These are phyloP conservation scores for Pseudeuparius sepicola DNA, from an alignment of 2,888 invertebrate species.

Conservation along the genomic window DNA sequence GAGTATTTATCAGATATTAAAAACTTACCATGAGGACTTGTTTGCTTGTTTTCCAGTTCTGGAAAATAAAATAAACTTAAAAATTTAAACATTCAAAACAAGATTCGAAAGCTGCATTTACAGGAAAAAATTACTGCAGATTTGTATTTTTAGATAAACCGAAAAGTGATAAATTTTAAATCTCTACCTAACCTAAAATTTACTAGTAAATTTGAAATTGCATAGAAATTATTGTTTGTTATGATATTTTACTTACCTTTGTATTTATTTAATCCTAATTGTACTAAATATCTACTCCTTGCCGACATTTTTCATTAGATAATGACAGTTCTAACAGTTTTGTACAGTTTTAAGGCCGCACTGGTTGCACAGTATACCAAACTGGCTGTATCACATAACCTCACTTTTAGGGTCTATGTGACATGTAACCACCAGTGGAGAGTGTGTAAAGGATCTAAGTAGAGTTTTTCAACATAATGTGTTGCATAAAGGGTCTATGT, in stretches of 20 bases:
- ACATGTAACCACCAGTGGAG: constrained; percentile 1
- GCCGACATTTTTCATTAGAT: constrained; percentile 1
- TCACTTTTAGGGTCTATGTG: constrained; percentile 2
- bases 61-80: constrained; percentile 3
- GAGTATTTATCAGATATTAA: constrained; percentile 1
- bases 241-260: constrained; percentile 2
- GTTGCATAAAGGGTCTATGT: constrained; percentile 2
- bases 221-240: constrained; percentile 1
- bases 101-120: constrained; percentile 1
- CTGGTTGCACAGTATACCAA: too few species aligned
- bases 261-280: constrained; percentile 2
- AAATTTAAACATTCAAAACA: too few species aligned
- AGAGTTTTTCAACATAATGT: constrained; percentile 1
- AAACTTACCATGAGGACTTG: constrained; percentile 2
- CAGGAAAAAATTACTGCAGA: background rate
- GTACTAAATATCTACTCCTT: constrained; percentile 3
- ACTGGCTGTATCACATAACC: constrained; percentile 3
- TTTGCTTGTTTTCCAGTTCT: constrained; percentile 2
- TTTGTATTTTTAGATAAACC: background rate
- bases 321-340: background rate
- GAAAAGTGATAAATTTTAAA: constrained; percentile 1
- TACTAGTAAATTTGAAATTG: constrained; percentile 3
- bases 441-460: constrained; percentile 3
- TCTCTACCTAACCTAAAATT: constrained; percentile 1
- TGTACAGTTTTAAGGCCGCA: background rate